phyloP scores from a whole-genome alignment of 2,888 invertebrate genomes.

The Crioceris asparagi region DNA sequence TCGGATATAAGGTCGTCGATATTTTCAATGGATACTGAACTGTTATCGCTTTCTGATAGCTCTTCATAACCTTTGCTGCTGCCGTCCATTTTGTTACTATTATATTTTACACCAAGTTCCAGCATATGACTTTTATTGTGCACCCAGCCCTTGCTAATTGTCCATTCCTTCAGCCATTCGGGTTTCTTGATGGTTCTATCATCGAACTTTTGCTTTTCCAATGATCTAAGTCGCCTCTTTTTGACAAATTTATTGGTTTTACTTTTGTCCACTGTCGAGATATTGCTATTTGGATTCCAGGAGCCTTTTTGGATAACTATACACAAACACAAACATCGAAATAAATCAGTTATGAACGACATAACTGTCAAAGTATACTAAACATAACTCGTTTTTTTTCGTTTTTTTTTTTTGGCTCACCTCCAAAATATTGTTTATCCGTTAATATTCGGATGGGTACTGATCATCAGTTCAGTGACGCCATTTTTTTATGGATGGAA shows the following conservation, averaged over 20 bases:
- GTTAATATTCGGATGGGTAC: too few relatives aligned
- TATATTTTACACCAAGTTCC: constrained; percentile 18
- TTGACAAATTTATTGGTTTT: constrained; percentile 13
- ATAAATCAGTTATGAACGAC: constrained; percentile 14
- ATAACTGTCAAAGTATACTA: constrained; percentile 1
- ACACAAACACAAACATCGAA: constrained; percentile 31
- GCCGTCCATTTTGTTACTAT: constrained; percentile 9
- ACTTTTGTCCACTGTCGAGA: constrained; percentile 10
- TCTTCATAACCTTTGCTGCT: constrained; percentile 16
- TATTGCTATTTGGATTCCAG: constrained; percentile 27
- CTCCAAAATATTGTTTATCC: too few relatives aligned
- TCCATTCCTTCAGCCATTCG: constrained; percentile 39
- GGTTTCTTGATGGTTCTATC: too few relatives aligned
- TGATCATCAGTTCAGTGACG: too few relatives aligned
- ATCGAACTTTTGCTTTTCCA: constrained; percentile 9
- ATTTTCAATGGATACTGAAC: constrained; percentile 31
- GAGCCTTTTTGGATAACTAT: constrained; percentile 30
- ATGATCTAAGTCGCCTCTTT: constrained; percentile 17
- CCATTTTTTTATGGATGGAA: too few relatives aligned
- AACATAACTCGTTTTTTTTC: too few relatives aligned
- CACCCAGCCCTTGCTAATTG: constrained; percentile 39
- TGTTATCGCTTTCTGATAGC: constrained; percentile 25
- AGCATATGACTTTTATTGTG: constrained; percentile 35
- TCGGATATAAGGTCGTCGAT: constrained; percentile 33
- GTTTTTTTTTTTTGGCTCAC: too few relatives aligned